These are phyloP conservation scores for Corythucha ciliata DNA, from an alignment of 2,888 invertebrate species.

Conservation along the genomic window DNA sequence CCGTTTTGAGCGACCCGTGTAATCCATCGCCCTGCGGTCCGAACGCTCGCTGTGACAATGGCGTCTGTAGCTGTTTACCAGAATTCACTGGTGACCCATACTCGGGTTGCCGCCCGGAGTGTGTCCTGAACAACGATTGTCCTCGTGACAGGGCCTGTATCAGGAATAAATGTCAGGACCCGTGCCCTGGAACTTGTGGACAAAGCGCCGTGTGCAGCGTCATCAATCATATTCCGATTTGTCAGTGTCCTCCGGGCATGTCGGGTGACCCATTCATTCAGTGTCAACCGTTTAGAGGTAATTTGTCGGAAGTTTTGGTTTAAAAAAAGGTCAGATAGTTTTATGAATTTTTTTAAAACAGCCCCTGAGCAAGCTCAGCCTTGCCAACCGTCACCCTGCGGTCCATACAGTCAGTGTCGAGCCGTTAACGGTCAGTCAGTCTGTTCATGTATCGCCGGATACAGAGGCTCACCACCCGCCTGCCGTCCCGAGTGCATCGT, in stretches of 20 bases:
- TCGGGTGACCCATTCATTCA: slow-evolving; percentile 53
- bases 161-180: slow-evolving; percentile 58
- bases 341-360: slow-evolving; percentile 24
- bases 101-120: slow-evolving; percentile 69
- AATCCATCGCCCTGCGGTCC: slow-evolving; percentile 70
- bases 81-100: slow-evolving; percentile 60
- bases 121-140: slow-evolving; percentile 44
- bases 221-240: slow-evolving; percentile 62
- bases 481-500: slow-evolving; percentile 73
- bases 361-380: slow-evolving; percentile 45
- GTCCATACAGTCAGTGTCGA: slow-evolving; percentile 55
- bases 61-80: slow-evolving; percentile 62
- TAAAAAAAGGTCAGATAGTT: neutral
- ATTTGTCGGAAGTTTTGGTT: neutral
- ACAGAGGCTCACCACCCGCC: slow-evolving; percentile 42
- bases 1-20: too few species aligned
- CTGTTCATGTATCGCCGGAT: slow-evolving; percentile 31
- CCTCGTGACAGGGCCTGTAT: slow-evolving; percentile 51
- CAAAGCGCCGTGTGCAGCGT: slow-evolving; percentile 57
- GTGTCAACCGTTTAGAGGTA: slow-evolving; percentile 34
- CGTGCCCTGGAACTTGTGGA: slow-evolving; percentile 61
- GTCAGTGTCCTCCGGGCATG: slow-evolving; percentile 56
- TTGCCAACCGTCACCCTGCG: slow-evolving; percentile 46
- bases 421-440: slow-evolving; percentile 44
- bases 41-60: slow-evolving; percentile 63